These are phyloP conservation scores for Campaea margaritaria DNA, from an alignment of 2,888 invertebrate genomes.

Conservation along the genomic window DNA sequence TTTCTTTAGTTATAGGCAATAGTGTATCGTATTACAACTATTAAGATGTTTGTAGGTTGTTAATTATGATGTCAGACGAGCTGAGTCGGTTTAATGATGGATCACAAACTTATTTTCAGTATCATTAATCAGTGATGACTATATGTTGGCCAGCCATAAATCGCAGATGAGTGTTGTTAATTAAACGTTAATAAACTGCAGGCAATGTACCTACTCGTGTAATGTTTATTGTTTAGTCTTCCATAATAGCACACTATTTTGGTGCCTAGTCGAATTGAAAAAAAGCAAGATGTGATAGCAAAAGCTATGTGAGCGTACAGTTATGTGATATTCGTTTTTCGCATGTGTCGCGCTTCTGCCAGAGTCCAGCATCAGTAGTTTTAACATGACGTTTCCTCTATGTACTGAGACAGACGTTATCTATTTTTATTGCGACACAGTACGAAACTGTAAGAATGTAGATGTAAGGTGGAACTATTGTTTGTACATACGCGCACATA, in stretches of 20 bases:
- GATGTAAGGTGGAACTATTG: not conserved
- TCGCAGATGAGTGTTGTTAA: slow-evolving; percentile 12
- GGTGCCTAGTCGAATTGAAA: slow-evolving; percentile 4
- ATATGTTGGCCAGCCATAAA: slow-evolving; percentile 12
- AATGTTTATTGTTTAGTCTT: not conserved
- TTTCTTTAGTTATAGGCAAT: too few relatives aligned
- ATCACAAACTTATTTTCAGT: slow-evolving; percentile 5
- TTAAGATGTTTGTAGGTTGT: too few relatives aligned
- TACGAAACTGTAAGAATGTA: not conserved
- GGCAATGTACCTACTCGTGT: not conserved
- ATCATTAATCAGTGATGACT: slow-evolving; percentile 7
- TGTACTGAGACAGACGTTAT: too few relatives aligned
- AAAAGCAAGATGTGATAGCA: not conserved
- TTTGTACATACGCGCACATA: slow-evolving; percentile 1
- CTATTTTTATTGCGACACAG: slow-evolving; percentile 5
- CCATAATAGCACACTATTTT: not conserved
- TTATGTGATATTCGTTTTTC: not conserved
- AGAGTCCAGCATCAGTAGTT: too few relatives aligned
- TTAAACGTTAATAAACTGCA: slow-evolving; percentile 16
- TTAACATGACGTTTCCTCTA: too few relatives aligned
- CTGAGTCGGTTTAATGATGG: not conserved
- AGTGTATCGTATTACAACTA: too few relatives aligned
- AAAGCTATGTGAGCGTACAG: too few relatives aligned
- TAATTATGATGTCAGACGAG: not conserved
- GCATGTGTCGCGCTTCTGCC: not conserved